Base-by-base conservation (phyloP, 2,888 invertebrate species). In the Brachyopa scutellaris region DNA sequence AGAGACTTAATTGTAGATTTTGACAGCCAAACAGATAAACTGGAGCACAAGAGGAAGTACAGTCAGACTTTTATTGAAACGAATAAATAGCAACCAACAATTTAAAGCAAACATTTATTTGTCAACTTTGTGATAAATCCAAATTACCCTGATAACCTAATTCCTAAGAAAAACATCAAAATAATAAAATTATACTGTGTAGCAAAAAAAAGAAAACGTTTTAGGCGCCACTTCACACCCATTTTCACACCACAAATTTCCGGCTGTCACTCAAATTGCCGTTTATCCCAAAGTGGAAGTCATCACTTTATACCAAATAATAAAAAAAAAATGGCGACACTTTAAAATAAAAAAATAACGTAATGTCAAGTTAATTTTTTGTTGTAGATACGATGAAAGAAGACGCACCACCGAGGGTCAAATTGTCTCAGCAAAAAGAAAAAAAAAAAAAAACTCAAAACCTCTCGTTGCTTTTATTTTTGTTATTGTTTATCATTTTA, bases 401-500 rank as follows among this genome's bases (percentile, higher is more conserved):
- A n/a, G n/a, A n/a, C n/a, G n/a, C n/a, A n/a, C n/a, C n/a, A n/a
- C n/a, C 36, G 62, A 64, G 49, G 62, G 62, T 40, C 62, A 49
- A 64, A 23, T 36, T 23, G 62, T 64, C 49, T 64, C 62, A 64
- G 62, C 62, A 64, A 64, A 64, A 49, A 36, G 36, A 15, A 23
- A 36, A 2, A 33, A 36, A 55, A 15, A 0, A 29, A 36, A 31
- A 9, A 9, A 5, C 36, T 26, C 6, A 3, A 26, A 49, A 26
- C 61, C 62, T 64, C 62, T 49, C 36, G 62, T 64, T 47, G 49
- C 26, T 64, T 49, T 64, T 49, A 26, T 49, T 49, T n/a, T 64
- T 47, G 23, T 49, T 64, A n/a, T 49, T 47, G 36, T 49, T 64
- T 49, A 23, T 26, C 38, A 49, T 17, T 47, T 17, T 15, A 42